These are phyloP conservation scores for Drosophila greeni DNA, from an alignment of 2,888 invertebrate species.

Conservation along the genomic window DNA sequence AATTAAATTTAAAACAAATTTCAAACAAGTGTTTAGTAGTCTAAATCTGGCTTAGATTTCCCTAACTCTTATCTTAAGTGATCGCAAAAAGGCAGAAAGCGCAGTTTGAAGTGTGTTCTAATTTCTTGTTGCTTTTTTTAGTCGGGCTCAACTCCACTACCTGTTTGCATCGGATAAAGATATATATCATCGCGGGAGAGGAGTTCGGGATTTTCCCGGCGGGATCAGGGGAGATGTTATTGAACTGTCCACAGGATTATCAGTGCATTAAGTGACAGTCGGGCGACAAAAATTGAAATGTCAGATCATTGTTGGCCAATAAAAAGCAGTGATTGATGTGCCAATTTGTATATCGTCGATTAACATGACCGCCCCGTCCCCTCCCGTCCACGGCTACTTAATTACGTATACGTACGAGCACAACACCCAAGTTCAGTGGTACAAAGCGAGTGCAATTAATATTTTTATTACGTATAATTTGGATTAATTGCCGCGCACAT, in stretches of 20 bases:
- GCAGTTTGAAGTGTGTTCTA: constrained; percentile 35
- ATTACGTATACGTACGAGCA: constrained; percentile 20
- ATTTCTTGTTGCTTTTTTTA: constrained; percentile 25
- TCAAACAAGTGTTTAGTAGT: not conserved
- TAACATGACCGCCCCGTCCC: constrained; percentile 27
- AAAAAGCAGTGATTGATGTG: constrained; percentile 58
- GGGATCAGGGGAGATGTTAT: constrained; percentile 24
- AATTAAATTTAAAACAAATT: not conserved
- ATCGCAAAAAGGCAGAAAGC: constrained; percentile 24
- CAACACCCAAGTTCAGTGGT: constrained; percentile 65
- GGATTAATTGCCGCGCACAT: constrained; percentile 52
- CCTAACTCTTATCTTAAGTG: constrained; percentile 33
- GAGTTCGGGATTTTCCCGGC: constrained; percentile 27
- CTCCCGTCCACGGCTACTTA: constrained; percentile 15
- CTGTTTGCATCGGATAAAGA: constrained; percentile 23
- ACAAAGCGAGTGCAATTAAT: constrained; percentile 63
- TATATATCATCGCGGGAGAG: constrained; percentile 12
- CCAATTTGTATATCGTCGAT: constrained; percentile 45
- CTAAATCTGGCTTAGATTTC: constrained; percentile 14
- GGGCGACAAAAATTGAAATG: constrained; percentile 48
- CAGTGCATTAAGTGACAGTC: constrained; percentile 23
- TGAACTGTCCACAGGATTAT: constrained; percentile 48
- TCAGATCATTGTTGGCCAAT: constrained; percentile 43
- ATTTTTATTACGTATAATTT: constrained; percentile 52
- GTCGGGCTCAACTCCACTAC: not conserved